Conservation (phyloP, 2,113 vertebrate genomes). For the Struthio camelus region DNA sequence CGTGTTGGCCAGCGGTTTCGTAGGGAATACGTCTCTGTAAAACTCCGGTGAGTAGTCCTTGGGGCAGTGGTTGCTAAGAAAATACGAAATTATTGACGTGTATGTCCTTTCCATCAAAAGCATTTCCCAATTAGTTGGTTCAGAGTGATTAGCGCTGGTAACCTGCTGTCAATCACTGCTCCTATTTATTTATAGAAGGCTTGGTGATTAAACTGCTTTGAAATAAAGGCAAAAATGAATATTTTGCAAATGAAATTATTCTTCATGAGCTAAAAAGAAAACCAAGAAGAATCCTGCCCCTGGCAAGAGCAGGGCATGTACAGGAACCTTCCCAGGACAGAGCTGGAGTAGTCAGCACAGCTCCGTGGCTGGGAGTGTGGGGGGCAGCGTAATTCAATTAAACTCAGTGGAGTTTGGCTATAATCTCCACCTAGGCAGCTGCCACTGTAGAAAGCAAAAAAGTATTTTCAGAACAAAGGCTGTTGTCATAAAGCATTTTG, state of each 20-base stretch:
- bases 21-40: not conserved
- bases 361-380: not conserved
- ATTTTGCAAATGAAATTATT: constrained; percentile 1
- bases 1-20: not conserved
- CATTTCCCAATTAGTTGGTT: not conserved
- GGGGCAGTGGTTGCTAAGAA: not conserved
- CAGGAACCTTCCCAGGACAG: not conserved
- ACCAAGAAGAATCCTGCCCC: not conserved
- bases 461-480: constrained; percentile 6
- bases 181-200: not conserved
- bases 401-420: constrained; percentile 9
- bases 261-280: not conserved
- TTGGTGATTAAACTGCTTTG: not conserved
- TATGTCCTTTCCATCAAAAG: not conserved
- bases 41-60: not conserved
- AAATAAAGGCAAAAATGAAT: not conserved
- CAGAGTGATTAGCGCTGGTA: not conserved
- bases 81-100: not conserved
- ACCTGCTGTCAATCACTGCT: not conserved
- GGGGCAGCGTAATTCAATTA: constrained; percentile 10
- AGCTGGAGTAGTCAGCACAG: not conserved
- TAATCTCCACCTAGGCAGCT: not conserved
- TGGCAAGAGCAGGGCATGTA: not conserved
- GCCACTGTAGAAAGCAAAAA: not conserved
- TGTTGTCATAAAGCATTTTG: not conserved